phyloP scores from a whole-genome alignment of 1,140 invertebrate species.

The Neodiprion virginianus region DNA sequence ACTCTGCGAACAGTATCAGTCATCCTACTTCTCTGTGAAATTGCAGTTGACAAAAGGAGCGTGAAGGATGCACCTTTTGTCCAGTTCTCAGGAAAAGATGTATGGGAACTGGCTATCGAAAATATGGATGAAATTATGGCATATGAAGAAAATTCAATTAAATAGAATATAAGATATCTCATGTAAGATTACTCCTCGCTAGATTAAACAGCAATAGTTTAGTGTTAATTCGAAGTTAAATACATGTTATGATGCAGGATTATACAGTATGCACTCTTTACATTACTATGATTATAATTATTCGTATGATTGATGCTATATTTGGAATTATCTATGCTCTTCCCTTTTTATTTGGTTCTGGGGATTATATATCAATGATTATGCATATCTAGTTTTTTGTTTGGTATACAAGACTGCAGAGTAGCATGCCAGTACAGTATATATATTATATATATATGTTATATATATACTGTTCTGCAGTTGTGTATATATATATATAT shows the following conservation, averaged over 20 bases:
- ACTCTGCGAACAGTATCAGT: not conserved
- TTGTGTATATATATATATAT: slow-evolving; percentile 18
- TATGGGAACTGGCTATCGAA: slow-evolving; percentile 75
- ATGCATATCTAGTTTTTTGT: no score
- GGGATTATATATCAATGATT: no score
- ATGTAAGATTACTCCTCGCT: not conserved
- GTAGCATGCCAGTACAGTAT: no score
- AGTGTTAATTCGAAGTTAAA: not conserved
- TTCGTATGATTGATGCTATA: not conserved
- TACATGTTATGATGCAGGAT: not conserved
- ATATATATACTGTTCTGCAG: slow-evolving; percentile 16
- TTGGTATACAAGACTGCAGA: no score
- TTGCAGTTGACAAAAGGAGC: slow-evolving; percentile 77
- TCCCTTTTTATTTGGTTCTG: not conserved
- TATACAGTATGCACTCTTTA: not conserved
- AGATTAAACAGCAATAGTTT: not conserved
- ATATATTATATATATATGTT: slow-evolving; percentile 19
- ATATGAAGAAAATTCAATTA: not conserved
- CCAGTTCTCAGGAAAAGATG: slow-evolving; percentile 77
- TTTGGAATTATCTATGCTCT: not conserved
- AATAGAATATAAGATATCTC: not conserved
- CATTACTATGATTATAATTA: not conserved
- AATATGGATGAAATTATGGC: slow-evolving; percentile 68
- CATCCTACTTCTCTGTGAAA: slow-evolving; percentile 16
- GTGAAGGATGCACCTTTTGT: slow-evolving; percentile 69